Base-by-base conservation (phyloP, 2,113 vertebrate species). In the Plectropomus leopardus region DNA sequence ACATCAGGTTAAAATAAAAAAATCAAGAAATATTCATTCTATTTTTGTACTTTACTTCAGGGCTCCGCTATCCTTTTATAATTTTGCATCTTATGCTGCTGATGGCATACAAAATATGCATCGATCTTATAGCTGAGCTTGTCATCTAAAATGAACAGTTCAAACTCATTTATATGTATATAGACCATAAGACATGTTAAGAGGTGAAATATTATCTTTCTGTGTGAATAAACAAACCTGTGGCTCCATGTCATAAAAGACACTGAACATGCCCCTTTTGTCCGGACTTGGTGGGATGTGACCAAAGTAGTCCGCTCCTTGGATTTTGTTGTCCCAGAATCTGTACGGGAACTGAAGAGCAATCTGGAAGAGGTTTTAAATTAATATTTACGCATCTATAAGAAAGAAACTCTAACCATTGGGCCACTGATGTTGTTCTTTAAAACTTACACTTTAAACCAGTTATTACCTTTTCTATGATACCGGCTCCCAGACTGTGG, bases 241-340 rank as follows among this genome's bases (percentile, higher is more conserved):
- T 54, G 97, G 97, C 77, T 98, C 96, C 96, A 99, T 96, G 92
- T 99, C 98, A 16, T 99, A 99, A 93, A 99, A 99, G 57, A 99
- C 96, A 36, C 96, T 96, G 47, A 99, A 99, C 80, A 99, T 95
- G 19, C 98, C 98, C 80, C 96, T 95, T 53, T 96, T 96, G 88
- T 96, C 96, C 50, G 96, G 95, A 83, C 86, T 87, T 40, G 97
- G 96, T 11, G 98, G 96, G 69, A 99, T 93, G 3, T 98, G 97
- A 48, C 97, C 98, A 72, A 99, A 99, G 90, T 97, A 99, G 90
- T 99, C 98, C 3, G 98, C 97, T 51, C 97, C 96, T 92, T 99
- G 96, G 89, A 99, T 96, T 92, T 99, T 99, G 76, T 86, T 93
- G 89, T 99, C 97, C 98, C 98, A 99, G 89, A 99, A 99, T 87